These are phyloP conservation scores for Epizoanthus illoricatus DNA, from an alignment of 92 coral and sea anemone species.

Conservation along the genomic window DNA sequence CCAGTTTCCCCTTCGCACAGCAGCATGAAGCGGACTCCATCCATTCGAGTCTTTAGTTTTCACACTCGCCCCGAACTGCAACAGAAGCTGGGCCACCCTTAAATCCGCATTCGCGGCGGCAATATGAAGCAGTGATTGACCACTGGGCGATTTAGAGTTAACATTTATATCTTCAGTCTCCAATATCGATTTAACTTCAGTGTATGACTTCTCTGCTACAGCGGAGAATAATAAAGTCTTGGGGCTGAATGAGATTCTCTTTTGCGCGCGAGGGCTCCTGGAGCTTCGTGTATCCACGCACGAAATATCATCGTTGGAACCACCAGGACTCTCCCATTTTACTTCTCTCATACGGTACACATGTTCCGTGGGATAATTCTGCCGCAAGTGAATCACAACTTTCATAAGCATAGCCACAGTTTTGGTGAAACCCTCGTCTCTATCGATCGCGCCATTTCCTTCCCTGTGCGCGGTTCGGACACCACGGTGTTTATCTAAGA, in stretches of 20 bases:
- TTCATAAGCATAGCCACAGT: constrained; percentile 87
- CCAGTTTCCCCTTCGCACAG: constrained; percentile 80
- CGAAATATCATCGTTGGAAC: constrained; percentile 51
- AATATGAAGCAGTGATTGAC: constrained; percentile 79
- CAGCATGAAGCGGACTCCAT: constrained; percentile 83
- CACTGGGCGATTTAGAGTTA: constrained; percentile 77
- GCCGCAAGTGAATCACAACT: constrained; percentile 70
- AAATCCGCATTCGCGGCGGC: constrained; percentile 89
- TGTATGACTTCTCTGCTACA: constrained; percentile 70
- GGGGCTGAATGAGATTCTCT: constrained; percentile 77
- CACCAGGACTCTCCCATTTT: constrained; percentile 15
- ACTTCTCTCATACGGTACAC: constrained; percentile 8
- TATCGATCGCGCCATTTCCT: constrained; percentile 61
- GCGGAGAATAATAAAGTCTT: constrained; percentile 72
- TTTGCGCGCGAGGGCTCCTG: constrained; percentile 51
- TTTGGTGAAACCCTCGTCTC: constrained; percentile 71
- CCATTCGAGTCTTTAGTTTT: constrained; percentile 60
- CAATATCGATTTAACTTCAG: constrained; percentile 66
- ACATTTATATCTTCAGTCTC: constrained; percentile 67
- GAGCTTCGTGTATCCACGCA: constrained; percentile 39
- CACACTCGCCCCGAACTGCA: constrained; percentile 77
- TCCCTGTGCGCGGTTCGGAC: constrained; percentile 39
- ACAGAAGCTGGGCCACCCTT: constrained; percentile 61
- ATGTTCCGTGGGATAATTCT: constrained; percentile 43
- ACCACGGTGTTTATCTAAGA: constrained; percentile 57